Evolutionary conservation across 2,888 invertebrate genomes (phyloP), one percentile per base, ranked within the genome.

Genomic region (Scaptomyza caliginosa): DNA sequence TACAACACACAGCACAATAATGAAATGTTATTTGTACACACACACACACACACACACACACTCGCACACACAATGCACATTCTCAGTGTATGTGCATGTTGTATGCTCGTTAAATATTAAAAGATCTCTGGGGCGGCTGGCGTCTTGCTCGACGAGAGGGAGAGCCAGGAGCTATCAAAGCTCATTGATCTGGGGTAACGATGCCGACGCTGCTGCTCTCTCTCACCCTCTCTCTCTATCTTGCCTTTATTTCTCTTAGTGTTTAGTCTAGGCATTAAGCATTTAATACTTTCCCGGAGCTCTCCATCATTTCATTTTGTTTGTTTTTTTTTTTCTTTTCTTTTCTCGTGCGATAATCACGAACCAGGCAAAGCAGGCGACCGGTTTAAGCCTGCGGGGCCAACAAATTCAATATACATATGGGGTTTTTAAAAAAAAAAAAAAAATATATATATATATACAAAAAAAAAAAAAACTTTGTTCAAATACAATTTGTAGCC

Each of bases 11-110:
- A 45, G n/a, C n/a, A 28, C 45, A 28, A 42, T 24, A 81, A 77
- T 75, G 57, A 82, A 82, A 82, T 77, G 77, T 63, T 67, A 77
- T 80, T 63, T 74, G 67, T 77, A 60, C 42, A 58, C 46, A 80
- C 34, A 49, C 57, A 77, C 28, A 40, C 19, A 62, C 21, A 36
- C 75, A 59, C 28, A 21, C 6, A 62, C 71, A 82, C 70, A n/a
- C n/a, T n/a, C 79, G 80, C 80, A 74, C 81, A 79, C 46, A 58
- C 67, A 72, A 67, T 63, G 50, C 46, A 58, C 67, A 72, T 63
- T 63, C 46, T 45, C 36, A 59, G 32, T 39, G 57, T 42, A 24
- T 69, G 13, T 48, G 38, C 24, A 21, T 30, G 49, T 54, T 36
- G 36, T 55, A 26, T 34, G 57, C 38, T 55, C 49, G 59, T 58